Base-by-base conservation (phyloP, 2,888 invertebrate genomes). In the Acrobasis suavella region DNA sequence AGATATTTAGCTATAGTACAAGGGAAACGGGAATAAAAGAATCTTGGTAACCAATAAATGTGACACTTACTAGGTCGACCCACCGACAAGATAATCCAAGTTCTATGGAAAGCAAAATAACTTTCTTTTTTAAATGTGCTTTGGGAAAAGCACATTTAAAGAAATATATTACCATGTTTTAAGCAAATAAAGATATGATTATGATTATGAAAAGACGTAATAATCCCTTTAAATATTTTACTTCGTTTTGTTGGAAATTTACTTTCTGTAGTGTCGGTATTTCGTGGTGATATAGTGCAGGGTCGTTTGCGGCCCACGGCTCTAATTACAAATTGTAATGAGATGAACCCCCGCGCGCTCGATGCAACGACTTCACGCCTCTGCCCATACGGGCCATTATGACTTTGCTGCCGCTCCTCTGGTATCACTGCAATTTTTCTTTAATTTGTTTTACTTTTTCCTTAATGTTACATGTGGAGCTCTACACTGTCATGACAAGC, bases 241-340 rank as follows among this genome's bases (percentile, higher is more conserved):
- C 14, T 14, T 46, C 32, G 32, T 5, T 32, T 32, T 32, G 32
- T 32, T 32, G 8, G 32, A 32, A 5, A 32, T 46, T 46, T 14
- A n/a, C 14, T 46, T 46, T 46, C 46, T 46, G 46, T 46, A 46
- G 1, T n/a, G 0, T 46, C 46, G 46, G 10, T n/a, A 14, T 46
- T 12, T 46, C 46, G 46, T 14, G 14, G 46, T 46, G 46, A 46
- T 46, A 46, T 87, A 89, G 87, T 88, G 85, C 86, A 85, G 86
- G 83, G 80, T 82, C 79, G 81, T 75, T 76, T 81, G 78, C 80
- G 77, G 82, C 88, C 87, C 84, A 87, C 89, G 83, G 85, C 71
- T 79, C 85, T 89, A 89, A 91, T 92, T 91, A 91, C 85, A 88
- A 90, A 89, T 85, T 89, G 87, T 89, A 91, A 91, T 91, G 87